Evolutionary conservation across 2,888 invertebrate species (phyloP).

Genomic region (Tetranychus piercei): DNA sequence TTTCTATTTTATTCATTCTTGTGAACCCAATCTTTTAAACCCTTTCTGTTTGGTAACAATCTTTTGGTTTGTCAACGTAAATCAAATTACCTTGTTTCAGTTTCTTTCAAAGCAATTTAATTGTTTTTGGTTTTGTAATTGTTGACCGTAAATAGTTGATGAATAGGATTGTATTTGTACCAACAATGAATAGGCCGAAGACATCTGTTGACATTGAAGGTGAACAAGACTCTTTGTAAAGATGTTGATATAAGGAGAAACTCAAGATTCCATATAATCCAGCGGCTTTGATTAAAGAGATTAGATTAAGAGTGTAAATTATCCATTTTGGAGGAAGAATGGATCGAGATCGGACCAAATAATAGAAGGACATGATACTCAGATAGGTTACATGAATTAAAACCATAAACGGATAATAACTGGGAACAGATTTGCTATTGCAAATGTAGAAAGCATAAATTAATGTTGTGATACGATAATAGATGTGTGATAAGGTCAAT

Average conservation of each 20-base stretch:
- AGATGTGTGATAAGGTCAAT: neutral
- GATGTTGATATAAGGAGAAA: neutral
- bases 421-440: neutral
- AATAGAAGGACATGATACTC: neutral
- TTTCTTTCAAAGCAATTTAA: neutral
- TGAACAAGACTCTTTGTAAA: neutral
- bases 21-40: too few relatives aligned
- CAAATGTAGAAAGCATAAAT: neutral
- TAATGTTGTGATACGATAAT: neutral
- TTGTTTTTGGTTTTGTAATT: slow-evolving; percentile 1
- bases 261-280: neutral
- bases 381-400: neutral
- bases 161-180: neutral
- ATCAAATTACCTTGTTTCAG: neutral
- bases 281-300: neutral
- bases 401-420: neutral
- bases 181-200: neutral
- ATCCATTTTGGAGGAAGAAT: neutral
- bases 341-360: neutral
- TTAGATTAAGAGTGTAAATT: neutral
- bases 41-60: too few relatives aligned
- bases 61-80: too few relatives aligned
- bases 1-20: too few relatives aligned
- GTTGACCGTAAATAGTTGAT: neutral
- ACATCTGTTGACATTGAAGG: neutral